Evolutionary conservation across 2,113 vertebrate species (phyloP), one percentile per base, ranked within the genome.

Genomic region (Sigmodon hispidus): DNA sequence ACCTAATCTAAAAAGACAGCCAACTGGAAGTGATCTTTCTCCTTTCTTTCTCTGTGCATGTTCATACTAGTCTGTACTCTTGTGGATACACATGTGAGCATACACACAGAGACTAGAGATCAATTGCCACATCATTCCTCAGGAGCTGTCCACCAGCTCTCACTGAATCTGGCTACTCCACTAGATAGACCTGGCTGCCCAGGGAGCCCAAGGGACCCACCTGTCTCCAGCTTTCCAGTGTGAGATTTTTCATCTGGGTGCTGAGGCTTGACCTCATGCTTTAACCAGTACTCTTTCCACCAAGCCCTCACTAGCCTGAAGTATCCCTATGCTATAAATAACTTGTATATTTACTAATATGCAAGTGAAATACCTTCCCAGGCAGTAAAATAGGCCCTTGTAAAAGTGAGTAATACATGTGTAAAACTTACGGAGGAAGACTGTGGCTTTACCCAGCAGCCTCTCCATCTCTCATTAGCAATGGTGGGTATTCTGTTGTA

Each of bases 381-480:
- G 73, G 13, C 5, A 48, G 73, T 75, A 75, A 75, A 75, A 16
- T 29, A 48, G 43, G 15, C 15, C 45, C 24, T 61, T 83, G 70
- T n/a, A 95, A 93, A 79, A 84, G 52, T 70, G 69, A 26, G 48
- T 83, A 73, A 81, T 89, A n/a, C 86, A 86, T 52, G 4, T 24
- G n/a, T 87, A 55, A 77, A 69, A 22, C 11, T 96, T 94, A 61
- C 50, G 48, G 24, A 83, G 67, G 85, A 96, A 94, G 87, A 52
- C 40, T 85, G n/a, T 94, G 67, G 61, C 81, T 96, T 95, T 95
- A 87, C n/a, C 65, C 48, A 73, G 88, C 94, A 86, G 29, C 90
- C 24, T 63, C 34, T 94, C 72, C 45, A 52, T 61, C 13, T 90
- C 59, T 94, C 91, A 91, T 92, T 90, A 89, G 59, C 93, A 85